Evolutionary conservation across 2,888 invertebrate genomes (phyloP), one percentile per base, ranked within the genome.

Genomic region (Frankliniella fusca): DNA sequence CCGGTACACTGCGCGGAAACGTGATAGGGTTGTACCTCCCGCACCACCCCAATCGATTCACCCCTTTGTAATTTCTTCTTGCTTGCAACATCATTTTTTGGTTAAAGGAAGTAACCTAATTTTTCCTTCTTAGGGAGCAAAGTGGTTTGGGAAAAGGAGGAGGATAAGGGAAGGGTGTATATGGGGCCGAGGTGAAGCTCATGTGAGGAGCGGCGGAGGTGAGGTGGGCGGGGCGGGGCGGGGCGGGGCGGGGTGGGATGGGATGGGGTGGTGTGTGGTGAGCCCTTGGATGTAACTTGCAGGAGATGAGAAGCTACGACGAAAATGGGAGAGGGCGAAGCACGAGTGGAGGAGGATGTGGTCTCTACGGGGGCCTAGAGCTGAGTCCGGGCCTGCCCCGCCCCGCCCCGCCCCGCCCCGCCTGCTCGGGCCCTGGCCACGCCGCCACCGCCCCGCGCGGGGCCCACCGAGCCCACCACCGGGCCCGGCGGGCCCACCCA

Each of bases 291-390:
- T 76, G 70, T 27, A 76, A 76, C 70, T 76, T 76, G 70, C 70
- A 23, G 27, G 70, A 76, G 70, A 76, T 76, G 70, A 76, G 70
- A 76, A 76, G 70, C 70, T 76, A 76, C 70, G 70, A 76, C 23
- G 70, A 76, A 27, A 23, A 23, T 12, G 70, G 70, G 70, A 23
- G 70, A n/a, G 70, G 70, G 70, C 70, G 70, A 70, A 23, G 70
- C 70, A 70, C 70, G 27, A 5, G 23, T 70, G 70, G 70, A 70
- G 23, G 70, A 70, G 70, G 70, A 70, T 70, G n/a, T 23, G 70
- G 70, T 23, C 70, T 70, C 70, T 23, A n/a, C 27, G 70, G n/a
- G 70, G 70, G 70, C 70, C 70, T 70, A 20, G n/a, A n/a, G 15
- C 18, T 54, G 54, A 20, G 54, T 20, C 54, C 54, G 20, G 38